A percentile compares a stretch with the other conserved stretches of the same genome.
These are phyloP conservation scores for Cryptocheilus praepositus DNA, from an alignment of 2,888 invertebrate species.

Conservation along the genomic window DNA sequence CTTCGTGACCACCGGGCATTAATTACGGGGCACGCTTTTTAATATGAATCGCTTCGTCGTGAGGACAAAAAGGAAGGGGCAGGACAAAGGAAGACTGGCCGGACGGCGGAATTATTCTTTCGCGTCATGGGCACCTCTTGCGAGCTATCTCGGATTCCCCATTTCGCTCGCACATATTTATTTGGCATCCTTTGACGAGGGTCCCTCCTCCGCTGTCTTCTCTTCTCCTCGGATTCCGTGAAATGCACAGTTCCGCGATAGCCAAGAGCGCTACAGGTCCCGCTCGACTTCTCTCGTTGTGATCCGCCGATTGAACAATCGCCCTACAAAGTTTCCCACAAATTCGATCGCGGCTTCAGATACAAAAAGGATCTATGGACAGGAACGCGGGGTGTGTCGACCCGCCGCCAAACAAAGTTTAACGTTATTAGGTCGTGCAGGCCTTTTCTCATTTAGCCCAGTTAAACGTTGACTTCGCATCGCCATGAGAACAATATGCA, in stretches of 20 bases:
- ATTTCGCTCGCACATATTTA: slow-evolving; percentile 49
- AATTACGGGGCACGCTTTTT: slow-evolving; percentile 54
- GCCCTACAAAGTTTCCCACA: no score
- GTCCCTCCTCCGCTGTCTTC: slow-evolving; percentile 37
- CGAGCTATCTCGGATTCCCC: slow-evolving; percentile 32
- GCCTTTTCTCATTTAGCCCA: no score
- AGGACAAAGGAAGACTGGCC: slow-evolving; percentile 46
- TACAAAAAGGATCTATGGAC: no score
- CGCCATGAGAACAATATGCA: no score
- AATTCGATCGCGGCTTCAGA: no score
- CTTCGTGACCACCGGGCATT: slow-evolving; percentile 55
- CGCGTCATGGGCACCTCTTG: slow-evolving; percentile 29
- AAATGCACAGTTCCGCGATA: slow-evolving; percentile 2
- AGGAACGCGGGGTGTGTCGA: no score
- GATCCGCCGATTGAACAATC: no score
- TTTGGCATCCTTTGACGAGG: slow-evolving; percentile 51
- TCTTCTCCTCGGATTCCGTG: slow-evolving; percentile 46
- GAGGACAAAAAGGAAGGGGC: slow-evolving; percentile 10
- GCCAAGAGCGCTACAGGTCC: no score
- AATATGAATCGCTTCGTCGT: slow-evolving; percentile 49
- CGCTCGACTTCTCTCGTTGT: no score
- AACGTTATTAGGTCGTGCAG: no score
- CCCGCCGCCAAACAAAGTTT: no score
- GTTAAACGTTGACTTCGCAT: no score
- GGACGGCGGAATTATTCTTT: slow-evolving; percentile 49